phyloP scores from a whole-genome alignment of 2,888 invertebrate genomes.

The Leucania comma region DNA sequence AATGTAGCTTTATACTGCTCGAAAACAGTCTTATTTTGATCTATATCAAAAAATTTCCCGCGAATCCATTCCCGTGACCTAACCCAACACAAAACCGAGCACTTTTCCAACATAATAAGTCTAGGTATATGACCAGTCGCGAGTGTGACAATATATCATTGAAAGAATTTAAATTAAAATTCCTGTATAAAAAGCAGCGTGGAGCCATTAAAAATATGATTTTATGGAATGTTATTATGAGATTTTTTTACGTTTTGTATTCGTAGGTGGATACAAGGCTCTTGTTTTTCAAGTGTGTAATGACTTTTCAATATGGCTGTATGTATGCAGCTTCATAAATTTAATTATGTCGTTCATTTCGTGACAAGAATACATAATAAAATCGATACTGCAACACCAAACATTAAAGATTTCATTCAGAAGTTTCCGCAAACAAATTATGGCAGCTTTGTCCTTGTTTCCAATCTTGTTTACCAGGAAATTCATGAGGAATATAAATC shows the following conservation, averaged over 20 bases:
- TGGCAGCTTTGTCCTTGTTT: slow-evolving; percentile 41
- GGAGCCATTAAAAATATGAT: neutral
- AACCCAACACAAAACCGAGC: neutral
- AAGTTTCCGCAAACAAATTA: slow-evolving; percentile 44
- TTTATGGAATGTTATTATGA: neutral
- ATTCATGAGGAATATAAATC: slow-evolving; percentile 22
- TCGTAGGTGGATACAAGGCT: neutral
- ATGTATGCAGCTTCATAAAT: slow-evolving; percentile 14
- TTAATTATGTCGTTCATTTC: slow-evolving; percentile 17
- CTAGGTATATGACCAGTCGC: no score
- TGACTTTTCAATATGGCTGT: neutral
- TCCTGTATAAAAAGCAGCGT: neutral
- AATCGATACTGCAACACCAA: slow-evolving; percentile 38
- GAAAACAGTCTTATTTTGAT: neutral
- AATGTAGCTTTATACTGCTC: neutral
- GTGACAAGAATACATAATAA: slow-evolving; percentile 27
- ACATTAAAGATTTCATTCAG: slow-evolving; percentile 9
- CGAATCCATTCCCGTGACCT: neutral
- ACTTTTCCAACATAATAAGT: neutral
- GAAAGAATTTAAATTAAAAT: neutral
- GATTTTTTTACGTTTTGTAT: neutral
- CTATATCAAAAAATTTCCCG: neutral
- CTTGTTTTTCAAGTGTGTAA: slow-evolving; percentile 9
- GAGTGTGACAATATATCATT: no score
- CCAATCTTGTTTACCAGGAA: slow-evolving; percentile 34